Percentiles rank a stretch among this genome's conserved stretches.
These are phyloP conservation scores for Nerophis ophidion DNA, from an alignment of 2,113 vertebrate genomes.

Conservation along the genomic window DNA sequence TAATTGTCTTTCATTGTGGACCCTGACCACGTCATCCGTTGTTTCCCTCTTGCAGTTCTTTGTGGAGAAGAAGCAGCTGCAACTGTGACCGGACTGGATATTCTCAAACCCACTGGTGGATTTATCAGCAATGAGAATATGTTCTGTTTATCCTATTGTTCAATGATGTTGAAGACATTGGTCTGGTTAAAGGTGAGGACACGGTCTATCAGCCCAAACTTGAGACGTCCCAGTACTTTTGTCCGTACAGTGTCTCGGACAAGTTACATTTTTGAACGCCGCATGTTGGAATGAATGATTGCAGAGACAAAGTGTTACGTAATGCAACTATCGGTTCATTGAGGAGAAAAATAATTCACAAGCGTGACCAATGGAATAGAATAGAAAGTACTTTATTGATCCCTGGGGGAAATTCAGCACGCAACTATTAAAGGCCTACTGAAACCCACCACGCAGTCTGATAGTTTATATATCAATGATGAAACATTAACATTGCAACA, in stretches of 20 bases:
- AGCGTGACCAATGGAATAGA: too few species aligned
- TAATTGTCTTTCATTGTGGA: neutral
- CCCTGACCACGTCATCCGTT: neutral
- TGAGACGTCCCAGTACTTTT: neutral
- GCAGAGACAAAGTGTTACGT: slow-evolving; percentile 17
- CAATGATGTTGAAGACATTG: too few species aligned
- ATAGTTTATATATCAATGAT: too few species aligned
- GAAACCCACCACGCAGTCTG: too few species aligned
- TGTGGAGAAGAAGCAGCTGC: slow-evolving; percentile 52
- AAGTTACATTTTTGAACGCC: neutral
- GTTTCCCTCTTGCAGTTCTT: slow-evolving; percentile 55
- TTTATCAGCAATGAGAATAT: neutral
- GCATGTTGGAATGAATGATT: slow-evolving; percentile 10
- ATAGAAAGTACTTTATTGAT: too few species aligned
- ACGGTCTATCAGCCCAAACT: neutral
- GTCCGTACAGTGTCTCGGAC: neutral
- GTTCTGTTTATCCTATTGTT: too few species aligned
- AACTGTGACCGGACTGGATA: too few species aligned
- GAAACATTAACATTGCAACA: too few species aligned
- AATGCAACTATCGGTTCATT: slow-evolving; percentile 24
- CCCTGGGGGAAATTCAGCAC: too few species aligned
- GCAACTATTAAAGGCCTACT: too few species aligned
- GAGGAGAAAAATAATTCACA: slow-evolving; percentile 4
- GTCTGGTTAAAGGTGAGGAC: too few species aligned
- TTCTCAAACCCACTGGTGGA: neutral